A percentile compares a stretch with the other conserved stretches of the same genome.
These are phyloP conservation scores for Desmophyllum pertusum DNA, from an alignment of 92 coral and sea anemone genomes.

Conservation along the genomic window DNA sequence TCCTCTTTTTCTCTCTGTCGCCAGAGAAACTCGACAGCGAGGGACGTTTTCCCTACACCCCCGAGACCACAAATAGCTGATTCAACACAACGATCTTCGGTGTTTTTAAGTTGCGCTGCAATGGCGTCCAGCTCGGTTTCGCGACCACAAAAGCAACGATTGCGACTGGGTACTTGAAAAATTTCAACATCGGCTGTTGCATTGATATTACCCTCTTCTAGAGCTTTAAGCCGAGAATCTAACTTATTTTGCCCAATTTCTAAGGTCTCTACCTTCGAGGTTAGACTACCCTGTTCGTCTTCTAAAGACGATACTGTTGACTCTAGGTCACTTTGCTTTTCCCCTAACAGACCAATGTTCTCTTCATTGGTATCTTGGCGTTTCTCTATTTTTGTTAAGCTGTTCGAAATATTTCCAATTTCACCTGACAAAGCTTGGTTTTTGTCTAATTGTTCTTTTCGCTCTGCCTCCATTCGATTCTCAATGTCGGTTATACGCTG, in stretches of 20 bases:
- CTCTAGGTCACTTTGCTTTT: background rate
- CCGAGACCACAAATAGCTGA: conserved; percentile 65
- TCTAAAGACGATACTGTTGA: background rate
- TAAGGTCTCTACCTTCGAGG: conserved; percentile 7
- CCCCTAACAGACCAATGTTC: background rate
- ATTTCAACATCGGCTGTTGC: background rate
- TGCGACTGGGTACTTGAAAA: conserved; percentile 65
- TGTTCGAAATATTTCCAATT: background rate
- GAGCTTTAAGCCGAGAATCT: background rate
- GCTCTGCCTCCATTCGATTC: background rate
- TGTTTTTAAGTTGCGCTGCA: conserved; percentile 5
- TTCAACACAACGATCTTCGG: conserved; percentile 21
- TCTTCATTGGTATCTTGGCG: conserved; percentile 2
- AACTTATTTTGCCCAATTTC: background rate
- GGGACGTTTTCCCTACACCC: conserved; percentile 83
- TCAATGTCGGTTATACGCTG: conserved; percentile 29
- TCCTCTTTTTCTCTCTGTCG: conserved; percentile 41
- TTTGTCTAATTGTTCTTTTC: background rate
- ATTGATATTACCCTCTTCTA: background rate
- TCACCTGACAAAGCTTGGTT: background rate
- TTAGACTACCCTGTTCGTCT: too few species aligned
- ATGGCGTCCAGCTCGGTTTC: conserved; percentile 41
- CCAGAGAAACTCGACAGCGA: conserved; percentile 74
- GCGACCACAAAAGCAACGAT: conserved; percentile 61
- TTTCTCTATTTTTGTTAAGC: background rate